Conservation (phyloP, 2,888 invertebrate species). For the Ceramica pisi region DNA sequence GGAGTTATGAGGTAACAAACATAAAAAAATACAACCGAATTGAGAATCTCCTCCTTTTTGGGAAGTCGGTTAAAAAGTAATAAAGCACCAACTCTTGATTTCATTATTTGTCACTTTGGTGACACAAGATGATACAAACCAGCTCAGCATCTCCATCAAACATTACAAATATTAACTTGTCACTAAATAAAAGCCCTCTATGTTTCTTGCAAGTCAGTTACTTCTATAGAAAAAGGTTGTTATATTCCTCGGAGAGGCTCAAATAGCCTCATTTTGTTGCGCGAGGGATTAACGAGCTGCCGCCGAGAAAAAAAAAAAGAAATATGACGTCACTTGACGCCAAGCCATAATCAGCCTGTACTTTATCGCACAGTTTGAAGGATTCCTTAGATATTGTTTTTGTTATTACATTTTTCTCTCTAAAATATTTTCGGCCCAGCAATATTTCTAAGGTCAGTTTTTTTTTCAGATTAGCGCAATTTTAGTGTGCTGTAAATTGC, state of each 20-base stretch:
- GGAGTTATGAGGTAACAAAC: no score
- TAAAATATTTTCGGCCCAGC: slow-evolving; percentile 48
- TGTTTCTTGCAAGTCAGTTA: slow-evolving; percentile 73
- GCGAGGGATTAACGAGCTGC: slow-evolving; percentile 77
- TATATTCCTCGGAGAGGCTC: slow-evolving; percentile 73
- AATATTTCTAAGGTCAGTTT: slow-evolving; percentile 63
- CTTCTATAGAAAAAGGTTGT: slow-evolving; percentile 74
- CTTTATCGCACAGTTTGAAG: slow-evolving; percentile 74
- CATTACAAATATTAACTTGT: slow-evolving; percentile 57
- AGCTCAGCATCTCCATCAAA: slow-evolving; percentile 22
- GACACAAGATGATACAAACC: background rate
- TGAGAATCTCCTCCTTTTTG: no score
- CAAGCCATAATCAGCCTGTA: slow-evolving; percentile 76
- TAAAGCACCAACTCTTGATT: background rate
- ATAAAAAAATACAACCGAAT: no score
- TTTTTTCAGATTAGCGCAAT: slow-evolving; percentile 63
- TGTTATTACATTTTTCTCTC: slow-evolving; percentile 69
- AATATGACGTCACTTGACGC: slow-evolving; percentile 80
- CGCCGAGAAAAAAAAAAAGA: slow-evolving; percentile 76
- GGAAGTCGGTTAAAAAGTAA: no score
- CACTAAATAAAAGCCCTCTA: slow-evolving; percentile 60
- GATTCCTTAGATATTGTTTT: slow-evolving; percentile 73
- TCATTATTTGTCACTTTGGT: background rate
- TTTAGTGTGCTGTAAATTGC: slow-evolving; percentile 63
- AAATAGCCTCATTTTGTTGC: slow-evolving; percentile 78